These are phyloP conservation scores for Irena cyanogastra DNA, from an alignment of 2,113 vertebrate genomes.

Conservation along the genomic window DNA sequence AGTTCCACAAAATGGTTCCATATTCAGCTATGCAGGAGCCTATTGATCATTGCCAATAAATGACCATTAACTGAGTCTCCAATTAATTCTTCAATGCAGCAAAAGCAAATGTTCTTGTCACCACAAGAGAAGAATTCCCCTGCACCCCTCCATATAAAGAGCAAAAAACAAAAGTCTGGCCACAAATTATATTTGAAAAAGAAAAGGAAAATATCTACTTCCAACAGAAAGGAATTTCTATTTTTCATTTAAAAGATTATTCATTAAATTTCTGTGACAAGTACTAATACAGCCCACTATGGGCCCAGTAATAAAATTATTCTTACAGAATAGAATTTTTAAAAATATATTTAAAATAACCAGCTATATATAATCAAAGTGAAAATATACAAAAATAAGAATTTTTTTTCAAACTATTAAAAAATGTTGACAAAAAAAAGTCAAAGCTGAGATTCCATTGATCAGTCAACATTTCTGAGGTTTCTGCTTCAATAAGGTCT, in stretches of 20 bases:
- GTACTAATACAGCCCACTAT: neutral
- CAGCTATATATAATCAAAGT: neutral
- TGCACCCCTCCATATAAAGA: neutral
- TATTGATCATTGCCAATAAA: neutral
- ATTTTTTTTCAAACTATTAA: neutral
- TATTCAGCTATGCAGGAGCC: neutral
- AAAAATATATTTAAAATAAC: neutral
- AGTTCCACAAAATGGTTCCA: neutral
- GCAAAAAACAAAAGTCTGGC: neutral
- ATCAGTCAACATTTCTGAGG: neutral
- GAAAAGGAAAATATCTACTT: neutral
- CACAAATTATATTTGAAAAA: neutral
- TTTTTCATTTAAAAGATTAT: neutral
- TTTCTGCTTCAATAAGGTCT: neutral
- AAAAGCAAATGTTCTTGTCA: neutral
- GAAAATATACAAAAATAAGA: neutral
- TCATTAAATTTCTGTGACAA: neutral
- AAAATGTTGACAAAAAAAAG: neutral
- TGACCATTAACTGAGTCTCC: neutral
- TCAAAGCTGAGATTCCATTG: neutral
- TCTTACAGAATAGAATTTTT: neutral
- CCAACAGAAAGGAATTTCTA: neutral
- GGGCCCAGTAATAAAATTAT: neutral
- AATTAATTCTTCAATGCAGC: neutral
- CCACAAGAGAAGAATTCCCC: neutral